phyloP scores from a whole-genome alignment of 2,888 invertebrate genomes.

The Sarcophaga rosellei region DNA sequence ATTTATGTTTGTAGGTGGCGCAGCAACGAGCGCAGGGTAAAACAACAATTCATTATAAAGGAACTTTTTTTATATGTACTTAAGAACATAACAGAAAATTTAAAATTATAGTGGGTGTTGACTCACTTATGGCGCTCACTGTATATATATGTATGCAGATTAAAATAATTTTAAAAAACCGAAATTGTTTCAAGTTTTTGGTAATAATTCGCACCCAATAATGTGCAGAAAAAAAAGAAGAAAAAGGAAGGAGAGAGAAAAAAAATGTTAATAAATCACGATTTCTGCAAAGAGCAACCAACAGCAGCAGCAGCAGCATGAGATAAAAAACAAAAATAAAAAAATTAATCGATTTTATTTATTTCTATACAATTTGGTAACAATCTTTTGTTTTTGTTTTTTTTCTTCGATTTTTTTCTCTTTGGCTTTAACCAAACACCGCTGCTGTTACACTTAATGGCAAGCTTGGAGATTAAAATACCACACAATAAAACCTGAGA shows the following conservation, averaged over 20 bases:
- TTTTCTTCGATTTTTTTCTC: too few relatives aligned
- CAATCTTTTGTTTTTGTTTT: not conserved
- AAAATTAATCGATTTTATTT: slow-evolving; percentile 9
- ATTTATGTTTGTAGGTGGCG: too few relatives aligned
- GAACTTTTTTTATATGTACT: too few relatives aligned
- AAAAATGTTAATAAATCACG: slow-evolving; percentile 42
- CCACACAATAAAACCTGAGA: not conserved
- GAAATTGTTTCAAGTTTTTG: not conserved
- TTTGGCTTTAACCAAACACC: not conserved
- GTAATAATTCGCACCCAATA: slow-evolving; percentile 30
- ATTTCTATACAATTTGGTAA: not conserved
- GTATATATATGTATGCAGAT: not conserved
- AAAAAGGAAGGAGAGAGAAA: not conserved
- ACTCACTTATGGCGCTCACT: too few relatives aligned
- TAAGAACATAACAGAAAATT: too few relatives aligned
- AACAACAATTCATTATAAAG: too few relatives aligned
- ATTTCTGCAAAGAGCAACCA: not conserved
- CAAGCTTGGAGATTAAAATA: slow-evolving; percentile 6
- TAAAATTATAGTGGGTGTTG: too few relatives aligned
- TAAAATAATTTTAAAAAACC: not conserved
- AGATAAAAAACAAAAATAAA: not conserved
- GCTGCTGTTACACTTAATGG: not conserved
- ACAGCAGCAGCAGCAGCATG: too few relatives aligned
- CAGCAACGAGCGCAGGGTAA: too few relatives aligned
- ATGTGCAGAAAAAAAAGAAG: not conserved